phyloP scores from a whole-genome alignment of 2,797 vertebrate genomes.

The Nyctibius grandis region DNA sequence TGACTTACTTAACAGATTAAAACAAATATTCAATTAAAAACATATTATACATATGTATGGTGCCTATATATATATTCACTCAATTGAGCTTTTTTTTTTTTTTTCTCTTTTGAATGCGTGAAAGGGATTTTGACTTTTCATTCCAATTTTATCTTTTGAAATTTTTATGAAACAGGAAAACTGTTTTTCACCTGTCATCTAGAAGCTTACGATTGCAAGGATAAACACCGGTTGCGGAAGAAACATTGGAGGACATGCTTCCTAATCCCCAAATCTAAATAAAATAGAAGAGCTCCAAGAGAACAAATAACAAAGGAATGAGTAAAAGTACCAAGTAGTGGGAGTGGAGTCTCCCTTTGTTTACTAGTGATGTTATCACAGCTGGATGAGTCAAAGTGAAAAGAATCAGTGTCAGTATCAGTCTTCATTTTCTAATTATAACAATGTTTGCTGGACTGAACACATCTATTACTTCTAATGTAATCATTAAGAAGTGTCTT shows the following conservation, averaged over 20 bases:
- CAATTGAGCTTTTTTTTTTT: neutral
- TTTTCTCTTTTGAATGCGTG: neutral
- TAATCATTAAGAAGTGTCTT: neutral
- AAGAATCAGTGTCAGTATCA: neutral
- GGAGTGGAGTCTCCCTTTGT: neutral
- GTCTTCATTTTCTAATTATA: neutral
- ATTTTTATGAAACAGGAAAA: neutral
- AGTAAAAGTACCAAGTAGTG: neutral
- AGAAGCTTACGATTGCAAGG: neutral
- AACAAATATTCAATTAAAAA: neutral
- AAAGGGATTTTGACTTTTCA: neutral
- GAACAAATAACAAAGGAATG: neutral
- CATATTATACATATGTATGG: neutral
- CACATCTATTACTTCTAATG: neutral
- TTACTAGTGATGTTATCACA: neutral
- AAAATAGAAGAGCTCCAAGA: neutral
- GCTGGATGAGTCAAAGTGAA: neutral
- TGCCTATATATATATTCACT: neutral
- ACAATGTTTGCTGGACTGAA: neutral
- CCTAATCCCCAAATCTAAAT: neutral
- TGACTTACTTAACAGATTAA: neutral
- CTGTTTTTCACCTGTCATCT: neutral
- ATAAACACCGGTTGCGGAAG: neutral
- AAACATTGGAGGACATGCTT: neutral
- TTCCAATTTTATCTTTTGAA: neutral